Evolutionary conservation across 2,797 vertebrate species (phyloP).

Genomic region (Onychomys arenicola): DNA sequence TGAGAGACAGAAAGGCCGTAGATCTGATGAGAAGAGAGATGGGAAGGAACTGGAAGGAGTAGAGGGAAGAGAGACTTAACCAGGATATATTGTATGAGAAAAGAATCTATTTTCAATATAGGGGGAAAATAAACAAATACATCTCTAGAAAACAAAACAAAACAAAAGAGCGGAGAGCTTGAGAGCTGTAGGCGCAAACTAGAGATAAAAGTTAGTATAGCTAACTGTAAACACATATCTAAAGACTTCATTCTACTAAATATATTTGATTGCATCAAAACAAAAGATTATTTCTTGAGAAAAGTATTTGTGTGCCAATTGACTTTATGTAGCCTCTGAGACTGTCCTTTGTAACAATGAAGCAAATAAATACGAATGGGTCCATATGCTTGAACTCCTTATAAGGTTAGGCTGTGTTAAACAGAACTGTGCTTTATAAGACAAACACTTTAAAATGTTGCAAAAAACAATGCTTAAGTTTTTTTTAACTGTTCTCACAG

Average conservation of each 20-base stretch:
- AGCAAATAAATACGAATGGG: neutral
- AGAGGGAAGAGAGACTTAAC: neutral
- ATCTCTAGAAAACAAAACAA: neutral
- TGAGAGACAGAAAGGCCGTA: neutral
- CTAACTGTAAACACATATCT: neutral
- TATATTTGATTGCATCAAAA: neutral
- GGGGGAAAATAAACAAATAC: neutral
- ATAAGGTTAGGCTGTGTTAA: neutral
- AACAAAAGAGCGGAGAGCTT: neutral
- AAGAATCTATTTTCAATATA: neutral
- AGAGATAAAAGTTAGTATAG: neutral
- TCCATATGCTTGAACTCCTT: neutral
- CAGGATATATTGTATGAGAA: neutral
- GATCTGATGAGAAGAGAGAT: neutral
- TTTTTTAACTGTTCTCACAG: conserved; percentile 59
- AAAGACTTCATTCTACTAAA: neutral
- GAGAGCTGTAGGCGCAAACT: neutral
- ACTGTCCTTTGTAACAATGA: conserved; percentile 25
- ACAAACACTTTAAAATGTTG: conserved; percentile 17
- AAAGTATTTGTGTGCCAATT: conserved; percentile 16
- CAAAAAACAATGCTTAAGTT: conserved; percentile 49
- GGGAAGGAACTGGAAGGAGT: neutral
- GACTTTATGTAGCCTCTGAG: neutral
- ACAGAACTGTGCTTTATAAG: neutral
- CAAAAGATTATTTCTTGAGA: neutral